phyloP scores from a whole-genome alignment of 2,113 vertebrate species.

The Trinectes maculatus region DNA sequence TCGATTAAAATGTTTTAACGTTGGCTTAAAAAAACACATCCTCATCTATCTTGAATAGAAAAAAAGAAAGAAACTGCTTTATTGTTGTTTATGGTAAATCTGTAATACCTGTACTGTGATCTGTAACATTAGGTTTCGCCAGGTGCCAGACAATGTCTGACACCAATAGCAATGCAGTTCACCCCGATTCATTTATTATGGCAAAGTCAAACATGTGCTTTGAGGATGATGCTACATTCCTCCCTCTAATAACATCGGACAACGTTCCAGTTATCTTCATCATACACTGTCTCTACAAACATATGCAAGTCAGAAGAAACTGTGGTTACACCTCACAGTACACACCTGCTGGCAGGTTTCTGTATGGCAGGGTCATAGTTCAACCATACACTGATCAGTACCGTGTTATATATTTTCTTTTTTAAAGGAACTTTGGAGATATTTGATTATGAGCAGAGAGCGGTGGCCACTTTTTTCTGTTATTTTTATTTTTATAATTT shows the following conservation, averaged over 20 bases:
- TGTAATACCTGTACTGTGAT: slow-evolving; percentile 15
- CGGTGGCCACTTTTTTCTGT: neutral
- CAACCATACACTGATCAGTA: too few species aligned
- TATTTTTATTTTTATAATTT: neutral
- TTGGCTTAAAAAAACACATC: neutral
- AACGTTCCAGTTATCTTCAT: slow-evolving; percentile 58
- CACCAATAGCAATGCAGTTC: slow-evolving; percentile 1
- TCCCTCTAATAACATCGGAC: slow-evolving; percentile 56
- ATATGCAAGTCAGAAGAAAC: slow-evolving; percentile 66
- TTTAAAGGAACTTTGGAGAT: neutral
- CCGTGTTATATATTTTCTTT: neutral
- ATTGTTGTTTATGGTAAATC: neutral
- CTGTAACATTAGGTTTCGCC: slow-evolving; percentile 10
- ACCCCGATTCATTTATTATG: slow-evolving; percentile 15
- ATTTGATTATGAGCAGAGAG: neutral
- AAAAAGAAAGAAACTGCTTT: slow-evolving; percentile 6
- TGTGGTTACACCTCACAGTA: slow-evolving; percentile 69
- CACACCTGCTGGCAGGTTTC: slow-evolving; percentile 57
- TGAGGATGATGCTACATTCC: slow-evolving; percentile 65
- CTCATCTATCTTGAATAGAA: slow-evolving; percentile 18
- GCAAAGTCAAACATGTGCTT: slow-evolving; percentile 50
- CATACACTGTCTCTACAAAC: slow-evolving; percentile 73
- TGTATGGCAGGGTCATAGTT: too few species aligned
- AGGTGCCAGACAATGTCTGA: slow-evolving; percentile 9
- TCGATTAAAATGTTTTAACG: too few species aligned